Percentiles rank a stretch among this genome's conserved stretches.
Evolutionary conservation across 2,888 invertebrate species (phyloP).

Genomic region (Volucella bombylans): DNA sequence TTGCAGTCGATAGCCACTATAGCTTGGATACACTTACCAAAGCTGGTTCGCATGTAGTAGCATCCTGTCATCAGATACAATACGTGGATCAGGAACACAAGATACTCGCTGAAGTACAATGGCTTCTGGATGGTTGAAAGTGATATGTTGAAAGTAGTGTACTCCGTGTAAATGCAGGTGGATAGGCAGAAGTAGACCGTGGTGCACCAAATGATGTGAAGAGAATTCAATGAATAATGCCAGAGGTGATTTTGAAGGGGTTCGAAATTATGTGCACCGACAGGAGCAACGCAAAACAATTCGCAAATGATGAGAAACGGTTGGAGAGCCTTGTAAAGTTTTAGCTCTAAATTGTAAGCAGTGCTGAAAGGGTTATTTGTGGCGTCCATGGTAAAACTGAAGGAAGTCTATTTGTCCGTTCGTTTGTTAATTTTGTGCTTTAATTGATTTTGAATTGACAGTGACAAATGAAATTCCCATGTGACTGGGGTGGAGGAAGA

Average conservation of each 20-base stretch:
- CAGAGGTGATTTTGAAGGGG: neutral
- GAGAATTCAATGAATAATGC: slow-evolving; percentile 17
- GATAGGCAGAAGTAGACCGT: slow-evolving; percentile 60
- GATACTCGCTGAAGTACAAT: slow-evolving; percentile 75
- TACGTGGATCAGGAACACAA: slow-evolving; percentile 73
- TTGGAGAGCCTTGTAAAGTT: slow-evolving; percentile 61
- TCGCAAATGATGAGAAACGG: slow-evolving; percentile 71
- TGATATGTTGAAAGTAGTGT: slow-evolving; percentile 52
- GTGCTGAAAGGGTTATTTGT: slow-evolving; percentile 16
- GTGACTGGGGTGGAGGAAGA: too few species aligned
- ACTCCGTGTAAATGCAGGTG: slow-evolving; percentile 63
- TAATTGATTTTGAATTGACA: slow-evolving; percentile 53
- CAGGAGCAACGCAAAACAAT: slow-evolving; percentile 74
- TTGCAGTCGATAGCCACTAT: slow-evolving; percentile 73
- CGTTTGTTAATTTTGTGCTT: slow-evolving; percentile 28
- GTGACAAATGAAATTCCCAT: slow-evolving; percentile 39
- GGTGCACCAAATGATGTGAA: slow-evolving; percentile 74
- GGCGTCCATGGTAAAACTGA: slow-evolving; percentile 29
- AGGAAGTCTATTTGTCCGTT: neutral
- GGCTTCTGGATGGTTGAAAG: slow-evolving; percentile 75
- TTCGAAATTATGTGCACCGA: slow-evolving; percentile 58
- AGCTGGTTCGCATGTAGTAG: slow-evolving; percentile 54
- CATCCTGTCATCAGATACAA: slow-evolving; percentile 60
- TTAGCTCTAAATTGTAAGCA: slow-evolving; percentile 50
- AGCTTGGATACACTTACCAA: slow-evolving; percentile 52